Base-by-base conservation (phyloP, 1,140 invertebrate genomes). In the Diorhabda sublineata region DNA sequence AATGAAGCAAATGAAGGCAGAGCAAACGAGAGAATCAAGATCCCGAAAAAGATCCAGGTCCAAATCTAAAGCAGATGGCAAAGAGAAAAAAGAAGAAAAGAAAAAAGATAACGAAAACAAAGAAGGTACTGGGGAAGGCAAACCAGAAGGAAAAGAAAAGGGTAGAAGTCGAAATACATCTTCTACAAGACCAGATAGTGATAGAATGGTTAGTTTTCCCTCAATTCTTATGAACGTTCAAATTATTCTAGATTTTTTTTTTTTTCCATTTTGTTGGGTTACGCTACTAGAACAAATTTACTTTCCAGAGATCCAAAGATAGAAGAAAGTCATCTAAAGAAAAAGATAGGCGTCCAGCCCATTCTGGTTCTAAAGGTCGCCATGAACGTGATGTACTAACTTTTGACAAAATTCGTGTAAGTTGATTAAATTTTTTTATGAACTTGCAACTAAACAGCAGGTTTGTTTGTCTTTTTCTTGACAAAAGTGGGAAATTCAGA, bases 1-100 rank as follows among this genome's bases (percentile, higher is more conserved):
- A 63, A 68, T 71, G 61, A 74, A 70, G 65, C 67, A 70, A 56
- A 74, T 65, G 61, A 72, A 72, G 65, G 64, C 5, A 71, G 69
- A 47, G 68, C 47, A 52, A 52, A 52, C 47, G 6, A 52, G 47
- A 8, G 6, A 6, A 73, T 61, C 76, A 74, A 47, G 64, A 56
- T 6, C 68, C 26, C 62, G 66, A 67, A 57, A 61, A 65, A 69
- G 62, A 57, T 62, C 45, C 57, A 63, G 61, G 68, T 58, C 11
- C 57, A 63, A 8, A 0, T 6, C 43, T 5, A 47, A 26, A 45
- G 45, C 42, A 4, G 81, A 81, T 26, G 80, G 83, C 45, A 82
- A 82, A 58, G 80, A 82, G 81, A 82, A 26, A 79, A 82, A 42
- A 69, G 42, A 2, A 81, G 82, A 45, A 61, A 61, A 9, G 42